Base-by-base conservation (phyloP, 2,113 vertebrate species). In the Takifugu flavidus region DNA sequence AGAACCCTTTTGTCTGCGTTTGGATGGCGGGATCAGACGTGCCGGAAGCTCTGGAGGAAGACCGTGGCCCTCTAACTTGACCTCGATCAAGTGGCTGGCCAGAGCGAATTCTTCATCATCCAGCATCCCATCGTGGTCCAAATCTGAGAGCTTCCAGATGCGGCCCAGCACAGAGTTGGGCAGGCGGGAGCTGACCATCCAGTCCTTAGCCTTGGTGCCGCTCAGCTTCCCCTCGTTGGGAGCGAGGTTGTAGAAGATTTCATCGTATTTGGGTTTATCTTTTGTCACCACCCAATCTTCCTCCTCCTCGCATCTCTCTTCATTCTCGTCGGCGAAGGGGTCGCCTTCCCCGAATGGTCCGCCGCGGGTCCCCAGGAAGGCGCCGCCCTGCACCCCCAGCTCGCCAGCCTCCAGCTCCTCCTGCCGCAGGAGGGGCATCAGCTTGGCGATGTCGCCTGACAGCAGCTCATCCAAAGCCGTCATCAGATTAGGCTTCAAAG, bases 121-220 rank as follows among this genome's bases (percentile, higher is more conserved):
- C 84, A 97, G 87, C 94, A 95, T 96, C 65, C 95, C 95, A 0
- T 97, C 95, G 0, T 92, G 92, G 82, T 97, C 95, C 2, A 97
- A 93, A 4, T 97, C 95, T 0, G 95, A 95, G 56, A 97, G 90
- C 90, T 95, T 96, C 95, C 95, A 97, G 88, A 97, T 97, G 65
- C 93, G 91, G 0, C 95, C 94, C 60, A 97, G 89, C 59, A 96
- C 94, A 0, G 95, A 96, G 87, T 95, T 97, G 85, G 95, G 95
- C 65, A 97, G 87, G 65, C 93, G 92, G 67, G 95, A 95, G 68
- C 92, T 94, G 76, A 94, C 93, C 95, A 97, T 97, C 95, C 94
- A 96, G 85, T 89, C 91, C 82, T 92, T 95, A 43, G 93, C 95
- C 83, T 95, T 95, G 74, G 82, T 90, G 70, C 95, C 94, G 0